Evolutionary conservation across 2,888 invertebrate genomes (phyloP).

Genomic region (Rotaria socialis): DNA sequence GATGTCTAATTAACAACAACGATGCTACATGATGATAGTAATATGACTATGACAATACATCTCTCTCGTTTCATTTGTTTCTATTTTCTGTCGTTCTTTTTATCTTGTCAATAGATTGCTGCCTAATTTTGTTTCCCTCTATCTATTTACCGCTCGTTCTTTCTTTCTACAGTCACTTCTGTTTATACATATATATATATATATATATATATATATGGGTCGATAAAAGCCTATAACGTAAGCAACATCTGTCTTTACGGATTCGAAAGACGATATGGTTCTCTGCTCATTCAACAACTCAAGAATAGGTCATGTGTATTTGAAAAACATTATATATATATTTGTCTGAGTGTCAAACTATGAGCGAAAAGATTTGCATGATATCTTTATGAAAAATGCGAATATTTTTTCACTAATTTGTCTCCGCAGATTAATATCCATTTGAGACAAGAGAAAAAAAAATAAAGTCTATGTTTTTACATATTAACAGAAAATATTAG

Average conservation of each 20-base stretch:
- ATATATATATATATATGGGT: not conserved
- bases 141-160: not conserved
- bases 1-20: no score
- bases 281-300: not conserved
- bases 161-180: not conserved
- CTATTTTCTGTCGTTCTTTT: not conserved
- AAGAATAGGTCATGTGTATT: not conserved
- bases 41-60: not conserved
- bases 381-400: not conserved
- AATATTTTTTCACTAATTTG: not conserved
- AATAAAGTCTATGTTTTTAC: not conserved
- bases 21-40: not conserved
- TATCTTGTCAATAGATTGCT: not conserved
- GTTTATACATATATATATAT: not conserved
- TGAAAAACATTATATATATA: not conserved
- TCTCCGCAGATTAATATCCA: not conserved
- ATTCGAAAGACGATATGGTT: not conserved
- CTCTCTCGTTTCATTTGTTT: not conserved
- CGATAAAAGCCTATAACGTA: not conserved
- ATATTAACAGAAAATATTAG: not conserved
- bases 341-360: not conserved
- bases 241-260: not conserved
- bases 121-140: not conserved
- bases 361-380: not conserved
- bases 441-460: not conserved